Conservation (phyloP, 2,888 invertebrate genomes). For the Dryobota labecula region DNA sequence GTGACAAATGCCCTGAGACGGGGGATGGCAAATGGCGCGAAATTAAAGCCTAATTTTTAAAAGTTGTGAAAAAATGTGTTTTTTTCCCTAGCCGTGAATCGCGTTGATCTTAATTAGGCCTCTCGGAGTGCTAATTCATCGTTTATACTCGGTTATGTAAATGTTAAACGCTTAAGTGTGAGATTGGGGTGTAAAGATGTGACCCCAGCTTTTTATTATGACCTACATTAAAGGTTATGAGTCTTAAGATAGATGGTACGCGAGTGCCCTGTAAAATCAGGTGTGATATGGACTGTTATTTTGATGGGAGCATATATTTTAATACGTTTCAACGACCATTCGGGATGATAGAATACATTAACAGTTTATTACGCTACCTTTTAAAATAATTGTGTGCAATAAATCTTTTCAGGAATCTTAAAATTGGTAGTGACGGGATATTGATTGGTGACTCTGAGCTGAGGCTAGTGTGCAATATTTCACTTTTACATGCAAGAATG, state of each 20-base stretch:
- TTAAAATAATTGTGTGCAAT: conserved; percentile 20
- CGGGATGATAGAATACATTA: conserved; percentile 42
- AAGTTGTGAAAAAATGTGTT: conserved; percentile 46
- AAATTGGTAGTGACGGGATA: conserved; percentile 21
- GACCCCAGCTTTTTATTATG: conserved; percentile 63
- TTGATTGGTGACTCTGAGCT: conserved; percentile 10
- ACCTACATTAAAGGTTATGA: conserved; percentile 62
- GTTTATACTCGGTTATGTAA: conserved; percentile 68
- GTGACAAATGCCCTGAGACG: conserved; percentile 73
- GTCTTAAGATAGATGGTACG: conserved; percentile 54
- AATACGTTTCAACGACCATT: conserved; percentile 30
- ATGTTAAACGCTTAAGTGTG: conserved; percentile 65
- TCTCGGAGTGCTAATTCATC: conserved; percentile 66
- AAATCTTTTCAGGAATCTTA: conserved; percentile 12
- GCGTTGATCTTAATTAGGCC: conserved; percentile 68
- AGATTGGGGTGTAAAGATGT: conserved; percentile 65
- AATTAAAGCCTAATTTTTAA: conserved; percentile 75
- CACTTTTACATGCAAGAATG: neutral
- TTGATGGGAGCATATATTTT: conserved; percentile 54
- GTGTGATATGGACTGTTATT: conserved; percentile 55
- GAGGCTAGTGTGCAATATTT: conserved; percentile 9
- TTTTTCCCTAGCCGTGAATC: conserved; percentile 48
- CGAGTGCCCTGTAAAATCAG: conserved; percentile 57
- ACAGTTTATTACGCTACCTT: conserved; percentile 23
- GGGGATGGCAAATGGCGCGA: conserved; percentile 69